phyloP scores from a whole-genome alignment of 1,140 invertebrate species.

The Papilio helenus region DNA sequence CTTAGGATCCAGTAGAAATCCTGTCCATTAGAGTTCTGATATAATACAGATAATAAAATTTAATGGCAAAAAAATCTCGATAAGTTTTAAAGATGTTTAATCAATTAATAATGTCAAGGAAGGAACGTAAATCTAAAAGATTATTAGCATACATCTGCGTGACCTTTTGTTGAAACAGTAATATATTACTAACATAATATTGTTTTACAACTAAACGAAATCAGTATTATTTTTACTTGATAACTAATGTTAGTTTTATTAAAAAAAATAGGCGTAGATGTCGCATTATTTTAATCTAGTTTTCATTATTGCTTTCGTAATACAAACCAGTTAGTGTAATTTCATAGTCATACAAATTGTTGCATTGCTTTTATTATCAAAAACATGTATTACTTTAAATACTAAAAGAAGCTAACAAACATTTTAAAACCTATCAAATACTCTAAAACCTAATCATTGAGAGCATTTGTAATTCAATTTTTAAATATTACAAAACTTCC shows the following conservation, averaged over 20 bases:
- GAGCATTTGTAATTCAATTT: neutral
- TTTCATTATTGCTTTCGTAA: neutral
- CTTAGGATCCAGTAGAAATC: neutral
- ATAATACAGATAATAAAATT: slow-evolving; percentile 1
- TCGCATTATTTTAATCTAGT: neutral
- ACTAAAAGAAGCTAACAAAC: too few relatives aligned
- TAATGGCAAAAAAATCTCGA: slow-evolving; percentile 1
- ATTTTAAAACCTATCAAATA: too few relatives aligned
- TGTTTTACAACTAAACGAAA: slow-evolving; percentile 14
- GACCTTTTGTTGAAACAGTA: slow-evolving; percentile 32
- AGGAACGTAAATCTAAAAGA: slow-evolving; percentile 34
- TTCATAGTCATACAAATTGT: neutral
- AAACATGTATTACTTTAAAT: too few relatives aligned
- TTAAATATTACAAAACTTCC: neutral
- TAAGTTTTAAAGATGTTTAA: slow-evolving; percentile 19
- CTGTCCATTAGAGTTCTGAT: slow-evolving; percentile 12
- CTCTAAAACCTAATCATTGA: too few relatives aligned
- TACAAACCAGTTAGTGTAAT: neutral
- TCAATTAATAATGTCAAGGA: slow-evolving; percentile 36
- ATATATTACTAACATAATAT: slow-evolving; percentile 28
- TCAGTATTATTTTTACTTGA: neutral
- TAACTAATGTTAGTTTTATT: slow-evolving; percentile 6
- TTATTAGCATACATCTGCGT: slow-evolving; percentile 30
- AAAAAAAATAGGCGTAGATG: neutral
- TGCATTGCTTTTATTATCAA: too few relatives aligned